Percentiles rank a stretch among this genome's conserved stretches.
phyloP scores from a whole-genome alignment of 2,113 vertebrate genomes.

The Benthochromis sp. region DNA sequence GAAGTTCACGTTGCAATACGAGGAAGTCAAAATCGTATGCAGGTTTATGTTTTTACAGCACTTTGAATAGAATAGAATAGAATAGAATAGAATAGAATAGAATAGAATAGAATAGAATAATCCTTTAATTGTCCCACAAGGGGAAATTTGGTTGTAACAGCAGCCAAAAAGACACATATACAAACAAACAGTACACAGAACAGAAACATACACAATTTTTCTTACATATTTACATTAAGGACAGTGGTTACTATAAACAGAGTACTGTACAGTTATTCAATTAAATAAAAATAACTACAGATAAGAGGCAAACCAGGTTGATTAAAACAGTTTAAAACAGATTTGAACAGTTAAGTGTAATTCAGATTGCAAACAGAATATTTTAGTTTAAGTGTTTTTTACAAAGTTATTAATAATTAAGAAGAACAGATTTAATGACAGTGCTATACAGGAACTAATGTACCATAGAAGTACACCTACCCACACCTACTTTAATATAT shows the following conservation, averaged over 20 bases:
- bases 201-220: too few relatives aligned
- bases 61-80: background rate
- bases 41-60: background rate
- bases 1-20: background rate
- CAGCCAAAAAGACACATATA: rapidly evolving
- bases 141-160: too few relatives aligned
- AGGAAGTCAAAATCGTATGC: background rate
- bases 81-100: too few relatives aligned
- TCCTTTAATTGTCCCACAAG: too few relatives aligned
- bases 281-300: too few relatives aligned
- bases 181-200: too few relatives aligned
- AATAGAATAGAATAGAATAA: too few relatives aligned
- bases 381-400: background rate
- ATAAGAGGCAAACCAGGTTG: too few relatives aligned
- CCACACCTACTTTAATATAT: background rate
- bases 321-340: too few relatives aligned
- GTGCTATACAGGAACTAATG: background rate
- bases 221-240: too few relatives aligned
- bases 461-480: background rate
- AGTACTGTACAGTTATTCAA: too few relatives aligned
- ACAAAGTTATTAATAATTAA: background rate
- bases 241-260: too few relatives aligned
- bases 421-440: background rate
- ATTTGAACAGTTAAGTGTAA: background rate
- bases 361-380: background rate